Percentiles rank a stretch among this genome's conserved stretches.
These are phyloP conservation scores for Lumbricus terrestris DNA, from an alignment of 2,888 invertebrate genomes.

Conservation along the genomic window DNA sequence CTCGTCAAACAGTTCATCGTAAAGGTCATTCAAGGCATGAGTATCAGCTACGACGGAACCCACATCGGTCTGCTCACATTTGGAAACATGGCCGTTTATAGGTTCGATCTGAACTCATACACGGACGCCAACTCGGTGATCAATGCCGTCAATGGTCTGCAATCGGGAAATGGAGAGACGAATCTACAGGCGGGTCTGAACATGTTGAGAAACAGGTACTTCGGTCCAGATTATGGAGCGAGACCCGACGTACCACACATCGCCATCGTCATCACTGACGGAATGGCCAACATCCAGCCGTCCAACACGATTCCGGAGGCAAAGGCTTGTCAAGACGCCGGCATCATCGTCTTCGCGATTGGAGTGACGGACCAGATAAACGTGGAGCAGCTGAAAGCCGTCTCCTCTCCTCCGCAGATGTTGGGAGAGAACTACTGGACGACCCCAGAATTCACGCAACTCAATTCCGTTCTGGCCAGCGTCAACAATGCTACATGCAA, in stretches of 20 bases:
- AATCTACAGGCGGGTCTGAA: constrained; percentile 28
- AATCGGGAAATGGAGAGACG: constrained; percentile 24
- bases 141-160: constrained; percentile 24
- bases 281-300: constrained; percentile 48
- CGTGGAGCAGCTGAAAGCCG: constrained; percentile 17
- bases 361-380: constrained; percentile 29
- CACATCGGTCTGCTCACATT: constrained; percentile 38
- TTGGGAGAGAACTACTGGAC: constrained; percentile 28
- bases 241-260: constrained; percentile 48
- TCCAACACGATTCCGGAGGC: constrained; percentile 50
- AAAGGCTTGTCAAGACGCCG: constrained; percentile 11
- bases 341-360: constrained; percentile 22
- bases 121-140: neutral
- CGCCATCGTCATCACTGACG: constrained; percentile 50
- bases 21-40: neutral
- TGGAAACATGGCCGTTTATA: constrained; percentile 29
- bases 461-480: constrained; percentile 9
- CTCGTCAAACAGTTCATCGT: constrained; percentile 27
- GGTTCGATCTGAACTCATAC: constrained; percentile 32
- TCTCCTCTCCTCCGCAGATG: constrained; percentile 30
- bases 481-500: constrained; percentile 27
- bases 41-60: constrained; percentile 30
- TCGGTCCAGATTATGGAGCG: constrained; percentile 43
- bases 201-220: neutral
- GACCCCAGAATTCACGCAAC: constrained; percentile 26